phyloP scores from a whole-genome alignment of 2,888 invertebrate species.

The Heliothis peltigera region DNA sequence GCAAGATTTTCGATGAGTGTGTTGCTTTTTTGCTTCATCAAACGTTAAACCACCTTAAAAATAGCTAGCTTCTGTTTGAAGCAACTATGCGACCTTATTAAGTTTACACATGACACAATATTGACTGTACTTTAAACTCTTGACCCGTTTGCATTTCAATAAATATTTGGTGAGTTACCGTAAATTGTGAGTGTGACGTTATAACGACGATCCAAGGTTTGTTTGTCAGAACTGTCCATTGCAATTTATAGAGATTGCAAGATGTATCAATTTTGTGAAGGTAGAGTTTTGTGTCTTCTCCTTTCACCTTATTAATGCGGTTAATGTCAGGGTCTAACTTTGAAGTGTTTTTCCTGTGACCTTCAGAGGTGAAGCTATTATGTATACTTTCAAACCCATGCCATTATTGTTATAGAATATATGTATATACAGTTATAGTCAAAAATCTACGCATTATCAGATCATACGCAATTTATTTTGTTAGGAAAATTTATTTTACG shows the following conservation, averaged over 20 bases:
- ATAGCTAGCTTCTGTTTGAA: slow-evolving; percentile 29
- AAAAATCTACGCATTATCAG: no score
- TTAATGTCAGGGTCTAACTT: slow-evolving; percentile 14
- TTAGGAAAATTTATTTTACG: no score
- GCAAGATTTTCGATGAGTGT: no score
- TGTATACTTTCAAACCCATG: no score
- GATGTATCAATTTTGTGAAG: not conserved
- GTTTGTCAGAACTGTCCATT: slow-evolving; percentile 16
- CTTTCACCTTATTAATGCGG: slow-evolving; percentile 11
- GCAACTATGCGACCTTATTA: slow-evolving; percentile 13
- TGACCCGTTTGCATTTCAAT: slow-evolving; percentile 41
- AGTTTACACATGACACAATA: slow-evolving; percentile 36
- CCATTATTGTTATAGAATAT: no score
- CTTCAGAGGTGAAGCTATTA: not conserved
- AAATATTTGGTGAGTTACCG: slow-evolving; percentile 36
- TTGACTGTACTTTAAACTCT: slow-evolving; percentile 39
- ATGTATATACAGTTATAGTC: no score
- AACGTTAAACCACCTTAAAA: not conserved
- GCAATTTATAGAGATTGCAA: slow-evolving; percentile 20
- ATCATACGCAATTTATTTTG: no score
- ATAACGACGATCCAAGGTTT: slow-evolving; percentile 27
- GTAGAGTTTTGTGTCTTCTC: not conserved
- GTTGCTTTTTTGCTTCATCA: no score
- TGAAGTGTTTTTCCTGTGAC: not conserved
- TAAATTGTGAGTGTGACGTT: slow-evolving; percentile 14